Conservation (phyloP, 2,113 vertebrate species). For the Tragelaphus scriptus region DNA sequence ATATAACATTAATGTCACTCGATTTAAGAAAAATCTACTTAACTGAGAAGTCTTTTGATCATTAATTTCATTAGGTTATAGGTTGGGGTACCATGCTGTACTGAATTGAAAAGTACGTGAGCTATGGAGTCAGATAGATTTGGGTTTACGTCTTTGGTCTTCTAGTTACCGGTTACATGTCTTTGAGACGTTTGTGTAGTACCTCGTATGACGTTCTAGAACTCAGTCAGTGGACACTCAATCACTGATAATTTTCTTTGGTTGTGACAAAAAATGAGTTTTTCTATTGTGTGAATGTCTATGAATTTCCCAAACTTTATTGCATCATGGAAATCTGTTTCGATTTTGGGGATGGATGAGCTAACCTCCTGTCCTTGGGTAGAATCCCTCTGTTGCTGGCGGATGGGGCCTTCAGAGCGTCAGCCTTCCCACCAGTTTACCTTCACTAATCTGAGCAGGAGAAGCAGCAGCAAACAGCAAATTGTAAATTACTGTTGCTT, state of each 20-base stretch:
- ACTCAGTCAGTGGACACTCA: neutral
- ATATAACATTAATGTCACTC: neutral
- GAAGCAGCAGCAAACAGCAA: neutral
- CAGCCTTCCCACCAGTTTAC: neutral
- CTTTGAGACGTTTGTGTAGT: neutral
- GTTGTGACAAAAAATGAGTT: neutral
- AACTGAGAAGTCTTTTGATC: neutral
- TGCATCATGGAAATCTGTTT: neutral
- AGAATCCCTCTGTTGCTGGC: neutral
- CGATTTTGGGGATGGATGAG: neutral
- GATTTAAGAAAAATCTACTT: conserved; percentile 1
- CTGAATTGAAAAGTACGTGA: neutral
- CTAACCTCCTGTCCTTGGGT: neutral
- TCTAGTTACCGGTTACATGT: neutral
- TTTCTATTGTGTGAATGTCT: neutral
- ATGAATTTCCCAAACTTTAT: neutral
- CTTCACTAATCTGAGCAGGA: neutral
- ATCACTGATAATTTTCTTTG: neutral
- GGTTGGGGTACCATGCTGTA: neutral
- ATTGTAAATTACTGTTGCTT: neutral
- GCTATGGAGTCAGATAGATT: neutral
- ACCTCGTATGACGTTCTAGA: neutral
- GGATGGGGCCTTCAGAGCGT: rapidly evolving
- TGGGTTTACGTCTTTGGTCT: neutral
- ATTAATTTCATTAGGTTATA: neutral